Evolutionary conservation across 2,113 vertebrate species (phyloP).

Genomic region (Albula glossodonta): DNA sequence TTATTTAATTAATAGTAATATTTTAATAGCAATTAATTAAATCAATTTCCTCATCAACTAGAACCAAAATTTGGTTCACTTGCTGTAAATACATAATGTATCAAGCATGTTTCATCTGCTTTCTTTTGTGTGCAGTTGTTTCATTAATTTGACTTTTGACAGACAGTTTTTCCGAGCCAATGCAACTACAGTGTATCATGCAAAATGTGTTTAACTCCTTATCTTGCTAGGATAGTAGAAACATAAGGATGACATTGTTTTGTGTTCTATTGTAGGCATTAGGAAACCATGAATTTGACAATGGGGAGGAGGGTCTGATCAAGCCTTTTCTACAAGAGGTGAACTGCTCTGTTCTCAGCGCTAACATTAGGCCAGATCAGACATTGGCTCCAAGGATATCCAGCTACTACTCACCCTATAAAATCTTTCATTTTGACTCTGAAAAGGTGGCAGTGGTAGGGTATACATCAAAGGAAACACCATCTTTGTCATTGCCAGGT

Average conservation of each 20-base stretch:
- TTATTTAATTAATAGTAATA: no score
- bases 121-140: no score
- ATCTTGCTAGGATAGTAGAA: background rate
- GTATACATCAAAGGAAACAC: constrained; percentile 86
- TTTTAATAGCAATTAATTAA: no score
- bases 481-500: constrained; percentile 85
- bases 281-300: constrained; percentile 95
- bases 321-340: constrained; percentile 78
- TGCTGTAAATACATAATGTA: no score
- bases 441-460: constrained; percentile 85
- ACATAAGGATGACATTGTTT: background rate
- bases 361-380: constrained; percentile 76
- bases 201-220: background rate
- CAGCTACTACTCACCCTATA: constrained; percentile 68
- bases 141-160: background rate
- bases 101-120: background rate
- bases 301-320: constrained; percentile 81
- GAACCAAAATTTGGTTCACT: no score
- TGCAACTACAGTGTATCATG: background rate
- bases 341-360: constrained; percentile 79
- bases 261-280: constrained; percentile 69
- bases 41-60: no score
- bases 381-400: constrained; percentile 67
- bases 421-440: constrained; percentile 65
- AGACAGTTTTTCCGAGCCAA: background rate